Conservation (phyloP, 2,113 vertebrate species). For the Erythrocercus mccallii region DNA sequence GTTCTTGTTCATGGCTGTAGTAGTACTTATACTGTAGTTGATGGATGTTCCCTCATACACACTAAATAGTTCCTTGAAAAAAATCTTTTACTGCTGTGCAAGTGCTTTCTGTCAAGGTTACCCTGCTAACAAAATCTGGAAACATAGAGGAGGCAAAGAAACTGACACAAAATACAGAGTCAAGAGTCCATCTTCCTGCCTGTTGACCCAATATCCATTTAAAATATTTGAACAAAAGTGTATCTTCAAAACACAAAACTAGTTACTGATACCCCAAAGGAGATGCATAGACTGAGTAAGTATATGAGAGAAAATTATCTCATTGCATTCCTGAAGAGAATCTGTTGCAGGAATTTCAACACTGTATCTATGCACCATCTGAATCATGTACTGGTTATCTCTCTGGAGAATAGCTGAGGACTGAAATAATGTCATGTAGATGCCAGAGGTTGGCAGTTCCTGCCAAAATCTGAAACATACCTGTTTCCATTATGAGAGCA, state of each 20-base stretch:
- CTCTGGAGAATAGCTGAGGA: background rate
- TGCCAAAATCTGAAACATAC: background rate
- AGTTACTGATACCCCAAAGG: background rate
- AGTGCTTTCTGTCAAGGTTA: background rate
- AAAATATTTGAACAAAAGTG: background rate
- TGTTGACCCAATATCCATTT: background rate
- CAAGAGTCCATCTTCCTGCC: background rate
- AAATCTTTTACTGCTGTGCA: background rate
- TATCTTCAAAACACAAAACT: background rate
- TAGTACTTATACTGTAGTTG: background rate
- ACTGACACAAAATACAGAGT: background rate
- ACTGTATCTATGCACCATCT: background rate
- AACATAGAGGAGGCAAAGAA: background rate
- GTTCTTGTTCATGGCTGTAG: background rate
- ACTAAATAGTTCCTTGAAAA: background rate
- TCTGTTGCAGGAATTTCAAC: background rate
- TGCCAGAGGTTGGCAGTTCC: background rate
- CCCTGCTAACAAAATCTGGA: background rate
- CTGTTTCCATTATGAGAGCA: background rate
- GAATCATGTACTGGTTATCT: background rate
- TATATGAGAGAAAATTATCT: background rate
- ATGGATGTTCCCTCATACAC: background rate
- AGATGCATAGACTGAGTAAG: background rate
- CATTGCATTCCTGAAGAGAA: background rate
- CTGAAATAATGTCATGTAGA: background rate